Conservation (phyloP, 2,797 vertebrate genomes). For the Monodelphis domestica region DNA sequence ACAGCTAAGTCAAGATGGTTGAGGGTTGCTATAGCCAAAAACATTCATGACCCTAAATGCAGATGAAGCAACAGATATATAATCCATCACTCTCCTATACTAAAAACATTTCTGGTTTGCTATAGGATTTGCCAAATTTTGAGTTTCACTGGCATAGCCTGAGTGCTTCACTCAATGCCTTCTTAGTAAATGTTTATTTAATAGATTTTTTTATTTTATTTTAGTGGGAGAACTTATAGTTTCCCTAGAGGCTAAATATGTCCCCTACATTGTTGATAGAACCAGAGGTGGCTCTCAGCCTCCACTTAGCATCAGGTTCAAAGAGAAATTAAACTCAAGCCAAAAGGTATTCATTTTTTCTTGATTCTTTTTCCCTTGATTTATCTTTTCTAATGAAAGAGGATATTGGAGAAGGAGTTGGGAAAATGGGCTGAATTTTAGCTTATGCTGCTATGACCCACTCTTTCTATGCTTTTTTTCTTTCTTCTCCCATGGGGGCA, state of each 20-base stretch:
- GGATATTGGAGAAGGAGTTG: neutral
- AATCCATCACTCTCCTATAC: neutral
- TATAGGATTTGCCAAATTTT: neutral
- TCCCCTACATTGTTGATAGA: neutral
- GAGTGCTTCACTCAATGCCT: no score
- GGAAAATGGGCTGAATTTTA: neutral
- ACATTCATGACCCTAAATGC: neutral
- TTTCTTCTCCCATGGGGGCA: neutral
- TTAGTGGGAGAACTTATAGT: neutral
- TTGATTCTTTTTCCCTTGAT: neutral
- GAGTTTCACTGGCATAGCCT: neutral
- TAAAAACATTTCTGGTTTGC: neutral
- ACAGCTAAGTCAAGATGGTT: neutral
- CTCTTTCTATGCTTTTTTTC: neutral
- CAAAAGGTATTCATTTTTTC: neutral
- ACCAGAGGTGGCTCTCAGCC: no score
- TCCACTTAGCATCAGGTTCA: neutral
- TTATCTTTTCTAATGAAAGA: neutral
- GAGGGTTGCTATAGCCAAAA: neutral
- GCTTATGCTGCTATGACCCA: neutral
- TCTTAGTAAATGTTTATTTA: no score
- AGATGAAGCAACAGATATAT: neutral
- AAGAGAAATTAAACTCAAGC: neutral
- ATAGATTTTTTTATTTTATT: neutral
- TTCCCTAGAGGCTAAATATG: neutral